Evolutionary conservation across 37 sponge, comb jelly and placozoan species (phyloP), one percentile per base, ranked within the genome.

Genomic region (Cladorhizidae sp.): DNA sequence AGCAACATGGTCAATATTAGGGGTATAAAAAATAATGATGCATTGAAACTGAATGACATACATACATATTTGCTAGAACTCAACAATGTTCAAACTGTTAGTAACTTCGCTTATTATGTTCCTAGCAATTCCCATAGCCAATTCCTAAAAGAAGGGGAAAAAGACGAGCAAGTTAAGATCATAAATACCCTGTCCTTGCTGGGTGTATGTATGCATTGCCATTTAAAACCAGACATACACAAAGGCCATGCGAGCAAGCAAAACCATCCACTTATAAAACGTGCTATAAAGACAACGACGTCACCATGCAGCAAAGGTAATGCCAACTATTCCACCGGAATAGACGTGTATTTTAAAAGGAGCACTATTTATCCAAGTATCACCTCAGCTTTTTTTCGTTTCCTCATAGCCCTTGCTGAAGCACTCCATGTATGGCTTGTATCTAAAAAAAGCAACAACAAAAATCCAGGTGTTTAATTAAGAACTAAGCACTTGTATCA

Each of bases 51-150:
- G 22, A 28, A 21, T 39, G 40, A 69, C 70, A 36, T 29, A 35
- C 39, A 35, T 69, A 28, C 14, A 26, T 26, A 64, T 26, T 64
- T 64, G 40, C 37, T 33, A 69, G 37, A 72, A 29, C 23, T 50
- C 3, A 29, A 21, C 25, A 74, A 22, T 74, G 18, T 62, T 74
- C 36, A 56, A 28, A 26, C 67, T 35, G 11, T 69, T 57, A 43
- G 67, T 28, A 17, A 84, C 70, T 68, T 84, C 75, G 14, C 52
- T 67, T 3, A 84, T 67, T 21, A 84, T 76, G 41, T 64, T 84
- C 43, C 69, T 68, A 15, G 76, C 51, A 45, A 84, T 76, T 69
- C 75, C 75, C 84, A 76, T 68, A 6, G 84, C 69, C 22, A 76
- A 38, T 40, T 84, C 84, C 84, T 83, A 65, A 56, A 65, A 11